Percentiles rank a stretch among this genome's conserved stretches.
phyloP scores from a whole-genome alignment of 2,797 vertebrate genomes.

The Acropternis orthonyx region DNA sequence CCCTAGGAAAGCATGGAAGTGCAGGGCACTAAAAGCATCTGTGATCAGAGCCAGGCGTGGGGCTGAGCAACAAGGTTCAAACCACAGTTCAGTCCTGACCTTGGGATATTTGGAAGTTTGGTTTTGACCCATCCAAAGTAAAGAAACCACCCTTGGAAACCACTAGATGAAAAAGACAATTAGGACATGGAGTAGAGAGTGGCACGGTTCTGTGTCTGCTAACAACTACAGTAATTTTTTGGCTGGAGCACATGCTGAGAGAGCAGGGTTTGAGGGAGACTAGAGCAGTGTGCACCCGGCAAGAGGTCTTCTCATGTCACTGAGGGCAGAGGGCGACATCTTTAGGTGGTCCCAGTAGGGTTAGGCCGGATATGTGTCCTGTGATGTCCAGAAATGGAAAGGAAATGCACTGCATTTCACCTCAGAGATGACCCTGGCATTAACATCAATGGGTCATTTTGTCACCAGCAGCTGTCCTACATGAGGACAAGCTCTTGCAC shows the following conservation, averaged over 20 bases:
- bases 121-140: neutral
- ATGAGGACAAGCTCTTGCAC: neutral
- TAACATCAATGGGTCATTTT: rapidly evolving
- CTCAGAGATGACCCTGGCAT: neutral
- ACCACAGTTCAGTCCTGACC: neutral
- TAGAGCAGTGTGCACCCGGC: neutral
- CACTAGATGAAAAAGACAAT: neutral
- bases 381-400: neutral
- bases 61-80: neutral
- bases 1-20: neutral
- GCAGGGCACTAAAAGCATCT: neutral
- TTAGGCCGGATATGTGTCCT: neutral
- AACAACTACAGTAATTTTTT: neutral
- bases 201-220: neutral
- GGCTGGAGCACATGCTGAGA: neutral
- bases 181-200: neutral
- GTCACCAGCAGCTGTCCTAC: neutral
- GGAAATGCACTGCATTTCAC: neutral
- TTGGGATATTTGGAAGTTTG: neutral
- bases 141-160: neutral
- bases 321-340: neutral
- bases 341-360: neutral
- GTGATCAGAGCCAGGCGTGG: neutral
- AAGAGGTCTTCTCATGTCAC: neutral
- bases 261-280: neutral